Conservation (phyloP, 2,113 vertebrate genomes). For the Agapornis roseicollis region DNA sequence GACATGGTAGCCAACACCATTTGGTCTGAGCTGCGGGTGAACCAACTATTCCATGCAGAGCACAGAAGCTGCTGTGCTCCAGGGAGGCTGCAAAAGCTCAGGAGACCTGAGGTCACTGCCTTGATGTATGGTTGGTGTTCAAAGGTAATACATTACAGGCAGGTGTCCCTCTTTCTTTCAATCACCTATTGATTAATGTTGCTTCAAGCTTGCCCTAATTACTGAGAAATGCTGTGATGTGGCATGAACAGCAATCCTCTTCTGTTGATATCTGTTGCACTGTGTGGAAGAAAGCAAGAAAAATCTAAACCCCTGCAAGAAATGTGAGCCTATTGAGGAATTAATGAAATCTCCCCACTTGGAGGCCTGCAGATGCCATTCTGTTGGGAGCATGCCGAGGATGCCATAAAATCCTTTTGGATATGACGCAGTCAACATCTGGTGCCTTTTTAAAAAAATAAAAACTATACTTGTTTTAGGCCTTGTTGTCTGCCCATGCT, state of each 20-base stretch:
- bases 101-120: background rate
- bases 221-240: fast-evolving
- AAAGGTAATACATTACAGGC: background rate
- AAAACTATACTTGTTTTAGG: slow-evolving; percentile 23
- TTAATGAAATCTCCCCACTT: background rate
- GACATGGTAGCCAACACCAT: background rate
- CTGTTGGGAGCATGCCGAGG: background rate
- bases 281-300: background rate
- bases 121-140: fast-evolving
- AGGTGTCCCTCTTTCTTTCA: background rate
- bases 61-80: background rate
- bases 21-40: background rate
- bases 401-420: slow-evolving; percentile 3
- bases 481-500: background rate
- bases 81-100: background rate
- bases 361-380: background rate
- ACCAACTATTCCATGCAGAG: background rate
- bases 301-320: background rate
- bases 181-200: background rate
- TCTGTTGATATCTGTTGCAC: background rate
- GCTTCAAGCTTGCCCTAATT: background rate
- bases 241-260: background rate
- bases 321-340: background rate
- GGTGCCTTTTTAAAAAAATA: background rate
- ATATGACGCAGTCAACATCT: slow-evolving; percentile 32